Evolutionary conservation across 2,113 vertebrate species (phyloP).

Genomic region (Trinectes maculatus): DNA sequence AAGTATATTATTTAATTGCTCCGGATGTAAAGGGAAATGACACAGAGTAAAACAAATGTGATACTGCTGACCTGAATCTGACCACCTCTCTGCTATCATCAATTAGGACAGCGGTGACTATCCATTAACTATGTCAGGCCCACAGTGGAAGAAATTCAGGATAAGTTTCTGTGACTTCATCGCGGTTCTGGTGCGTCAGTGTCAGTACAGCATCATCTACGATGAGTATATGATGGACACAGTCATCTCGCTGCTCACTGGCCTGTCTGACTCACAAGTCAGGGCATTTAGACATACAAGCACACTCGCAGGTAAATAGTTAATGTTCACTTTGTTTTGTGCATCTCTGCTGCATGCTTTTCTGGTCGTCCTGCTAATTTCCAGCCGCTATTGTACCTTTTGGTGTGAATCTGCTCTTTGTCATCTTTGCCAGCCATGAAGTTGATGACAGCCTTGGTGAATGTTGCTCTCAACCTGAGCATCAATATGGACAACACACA

Average conservation of each 20-base stretch:
- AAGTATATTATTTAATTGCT: no score
- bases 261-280: slow-evolving; percentile 97
- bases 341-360: background rate
- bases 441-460: slow-evolving; percentile 90
- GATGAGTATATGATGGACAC: slow-evolving; percentile 99
- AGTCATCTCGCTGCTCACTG: slow-evolving; percentile 95
- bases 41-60: background rate
- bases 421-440: slow-evolving; percentile 88
- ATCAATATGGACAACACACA: slow-evolving; percentile 99
- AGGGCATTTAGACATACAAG: slow-evolving; percentile 96
- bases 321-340: background rate
- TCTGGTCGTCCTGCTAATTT: background rate
- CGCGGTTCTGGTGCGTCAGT: slow-evolving; percentile 93
- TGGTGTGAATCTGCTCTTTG: background rate
- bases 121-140: slow-evolving; percentile 93
- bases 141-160: slow-evolving; percentile 97
- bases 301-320: slow-evolving; percentile 90
- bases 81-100: slow-evolving; percentile 9
- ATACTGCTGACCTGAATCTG: background rate
- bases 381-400: background rate
- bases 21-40: background rate
- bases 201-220: slow-evolving; percentile 99
- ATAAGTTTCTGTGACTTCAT: slow-evolving; percentile 98
- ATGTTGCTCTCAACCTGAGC: slow-evolving; percentile 96
- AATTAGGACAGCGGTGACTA: slow-evolving; percentile 96